A percentile compares a stretch with the other conserved stretches of the same genome.
Conservation (phyloP, 2,888 invertebrate genomes). For the Campoplex capitator region DNA sequence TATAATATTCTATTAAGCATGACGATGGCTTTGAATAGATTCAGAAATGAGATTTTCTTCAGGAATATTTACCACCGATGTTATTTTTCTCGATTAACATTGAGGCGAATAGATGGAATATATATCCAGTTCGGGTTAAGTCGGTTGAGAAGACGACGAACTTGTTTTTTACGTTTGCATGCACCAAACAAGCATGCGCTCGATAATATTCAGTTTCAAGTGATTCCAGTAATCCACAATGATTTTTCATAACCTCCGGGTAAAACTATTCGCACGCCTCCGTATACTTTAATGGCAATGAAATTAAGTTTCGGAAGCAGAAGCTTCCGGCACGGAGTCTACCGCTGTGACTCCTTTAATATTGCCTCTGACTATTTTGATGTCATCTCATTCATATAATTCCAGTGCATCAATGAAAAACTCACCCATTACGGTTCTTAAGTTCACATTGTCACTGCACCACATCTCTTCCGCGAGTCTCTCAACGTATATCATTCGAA, state of each 20-base stretch:
- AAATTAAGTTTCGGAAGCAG: constrained; percentile 27
- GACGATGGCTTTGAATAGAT: constrained; percentile 34
- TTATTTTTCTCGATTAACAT: constrained; percentile 1
- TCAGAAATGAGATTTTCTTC: not conserved
- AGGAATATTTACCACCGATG: not conserved
- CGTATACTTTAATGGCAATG: not conserved
- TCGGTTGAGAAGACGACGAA: no score
- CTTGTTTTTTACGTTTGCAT: no score
- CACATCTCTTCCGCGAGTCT: no score
- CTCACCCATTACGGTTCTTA: no score
- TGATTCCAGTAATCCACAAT: not conserved
- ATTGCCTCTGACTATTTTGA: not conserved
- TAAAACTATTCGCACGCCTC: not conserved
- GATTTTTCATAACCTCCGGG: not conserved
- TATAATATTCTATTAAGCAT: constrained; percentile 26
- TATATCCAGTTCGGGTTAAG: not conserved
- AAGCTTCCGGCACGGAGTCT: constrained; percentile 28
- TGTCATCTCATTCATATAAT: no score
- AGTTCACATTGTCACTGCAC: no score
- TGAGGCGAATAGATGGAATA: not conserved
- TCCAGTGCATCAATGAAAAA: no score
- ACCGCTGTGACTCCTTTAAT: constrained; percentile 43
- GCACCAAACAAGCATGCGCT: no score
- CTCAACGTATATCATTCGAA: no score
- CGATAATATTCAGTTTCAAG: not conserved